Evolutionary conservation across 2,888 invertebrate species (phyloP), one percentile per base, ranked within the genome.

Genomic region (Drosophila monieri): DNA sequence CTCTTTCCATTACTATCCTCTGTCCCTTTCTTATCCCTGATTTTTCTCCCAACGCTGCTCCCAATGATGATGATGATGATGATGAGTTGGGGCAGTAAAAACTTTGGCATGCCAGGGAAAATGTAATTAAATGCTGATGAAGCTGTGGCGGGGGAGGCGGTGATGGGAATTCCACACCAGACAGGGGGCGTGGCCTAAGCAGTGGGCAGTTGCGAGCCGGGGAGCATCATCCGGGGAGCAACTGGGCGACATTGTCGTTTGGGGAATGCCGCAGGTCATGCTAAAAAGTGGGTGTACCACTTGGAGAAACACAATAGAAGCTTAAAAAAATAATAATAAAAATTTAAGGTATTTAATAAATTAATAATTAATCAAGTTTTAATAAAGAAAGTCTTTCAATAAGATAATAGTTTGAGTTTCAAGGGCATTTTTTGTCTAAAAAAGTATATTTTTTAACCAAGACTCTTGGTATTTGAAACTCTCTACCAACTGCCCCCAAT

Each of bases 121-220:
- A 66, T 81, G 87, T 88, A 88, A 84, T 85, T 85, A 85, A 85
- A 85, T 79, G 79, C 73, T 77, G 78, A 80, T 72, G 68, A 67
- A 68, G 54, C 60, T 57, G 52, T 21, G 51, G 65, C 70, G 35
- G 47, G 23, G 46, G 23, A 15, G 35, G 27, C 2, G 27, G 27
- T 9, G 27, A 27, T 27, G 27, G 27, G 14, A 48, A 41, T 30
- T 46, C 32, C 12, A 15, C 23, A 18, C 39, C 39, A 18, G 41
- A 35, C 44, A 44, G 44, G 18, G 6, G 35, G 6, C 41, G 15
- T 41, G 15, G 15, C 18, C 15, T 12, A 12, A 32, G 15, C 15
- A 14, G 41, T 15, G 37, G 41, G 41, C 18, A 15, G 14, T 12
- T 10, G 37, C 12, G 37, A 37, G 41, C 43, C 6, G 6, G 25